Conservation (phyloP, 2,113 vertebrate species). For the Psephotus haematonotus region DNA sequence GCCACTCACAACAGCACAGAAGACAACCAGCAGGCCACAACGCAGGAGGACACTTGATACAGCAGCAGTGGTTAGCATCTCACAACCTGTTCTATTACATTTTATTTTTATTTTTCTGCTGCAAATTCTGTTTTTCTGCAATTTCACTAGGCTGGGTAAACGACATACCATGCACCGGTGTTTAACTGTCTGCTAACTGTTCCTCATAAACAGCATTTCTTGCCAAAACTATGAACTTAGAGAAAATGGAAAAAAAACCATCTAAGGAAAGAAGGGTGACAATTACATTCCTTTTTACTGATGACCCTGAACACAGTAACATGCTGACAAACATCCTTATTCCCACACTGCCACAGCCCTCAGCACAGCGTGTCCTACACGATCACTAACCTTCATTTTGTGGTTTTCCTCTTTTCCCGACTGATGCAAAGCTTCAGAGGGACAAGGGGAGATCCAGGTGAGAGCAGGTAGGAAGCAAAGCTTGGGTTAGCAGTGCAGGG, state of each 20-base stretch:
- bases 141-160: background rate
- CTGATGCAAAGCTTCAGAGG: background rate
- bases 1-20: background rate
- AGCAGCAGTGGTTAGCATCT: background rate
- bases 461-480: background rate
- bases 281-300: background rate
- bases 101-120: background rate
- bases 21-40: background rate
- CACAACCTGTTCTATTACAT: background rate
- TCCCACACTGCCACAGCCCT: background rate
- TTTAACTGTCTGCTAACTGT: background rate
- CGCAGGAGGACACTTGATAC: background rate
- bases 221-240: background rate
- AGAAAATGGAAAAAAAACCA: background rate
- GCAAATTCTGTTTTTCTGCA: background rate
- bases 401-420: background rate
- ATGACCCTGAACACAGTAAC: background rate
- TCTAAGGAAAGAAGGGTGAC: background rate
- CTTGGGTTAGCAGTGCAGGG: background rate
- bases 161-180: background rate
- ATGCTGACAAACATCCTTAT: background rate
- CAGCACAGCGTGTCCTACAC: fast-evolving
- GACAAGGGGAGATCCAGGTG: background rate
- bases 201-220: background rate
- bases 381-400: background rate